These are phyloP conservation scores for Pocillopora verrucosa DNA, from an alignment of 64 coral and sea anemone genomes.

Conservation along the genomic window DNA sequence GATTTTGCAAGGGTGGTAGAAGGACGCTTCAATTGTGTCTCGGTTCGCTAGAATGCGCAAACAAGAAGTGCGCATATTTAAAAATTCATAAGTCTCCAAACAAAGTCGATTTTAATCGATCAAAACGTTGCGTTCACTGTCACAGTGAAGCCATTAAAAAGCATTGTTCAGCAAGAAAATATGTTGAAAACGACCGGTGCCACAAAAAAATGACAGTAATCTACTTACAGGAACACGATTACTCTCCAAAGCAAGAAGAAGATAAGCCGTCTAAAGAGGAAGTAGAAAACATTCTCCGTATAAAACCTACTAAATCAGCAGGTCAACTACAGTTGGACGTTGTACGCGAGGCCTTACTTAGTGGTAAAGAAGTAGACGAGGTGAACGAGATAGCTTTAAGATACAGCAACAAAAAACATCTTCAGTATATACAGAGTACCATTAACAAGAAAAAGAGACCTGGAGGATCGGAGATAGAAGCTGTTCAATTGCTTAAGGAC, in stretches of 20 bases:
- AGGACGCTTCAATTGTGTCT: constrained; percentile 33
- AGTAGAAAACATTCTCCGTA: neutral
- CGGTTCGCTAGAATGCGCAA: constrained; percentile 42
- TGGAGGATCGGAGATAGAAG: too few relatives aligned
- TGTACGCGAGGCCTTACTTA: constrained; percentile 39
- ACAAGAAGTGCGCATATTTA: constrained; percentile 20
- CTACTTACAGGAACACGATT: constrained; percentile 31
- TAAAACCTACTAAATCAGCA: constrained; percentile 37
- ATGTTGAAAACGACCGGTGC: constrained; percentile 53
- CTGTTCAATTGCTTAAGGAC: too few relatives aligned
- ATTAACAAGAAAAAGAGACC: too few relatives aligned
- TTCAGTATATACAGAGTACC: too few relatives aligned
- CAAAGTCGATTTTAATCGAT: constrained; percentile 49
- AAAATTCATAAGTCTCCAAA: constrained; percentile 43
- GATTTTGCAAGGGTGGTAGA: constrained; percentile 44
- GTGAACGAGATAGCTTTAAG: constrained; percentile 27
- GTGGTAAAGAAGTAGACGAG: constrained; percentile 32
- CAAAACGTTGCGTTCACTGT: constrained; percentile 33
- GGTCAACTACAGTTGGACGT: constrained; percentile 48
- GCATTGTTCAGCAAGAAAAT: constrained; percentile 28
- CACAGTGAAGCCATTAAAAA: constrained; percentile 25
- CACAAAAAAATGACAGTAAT: constrained; percentile 48
- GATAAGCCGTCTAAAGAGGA: constrained; percentile 19
- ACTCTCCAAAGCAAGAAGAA: constrained; percentile 27
- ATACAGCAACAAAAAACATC: constrained; percentile 30